Evolutionary conservation across 1,140 invertebrate species (phyloP), one percentile per base, ranked within the genome.

Genomic region (Hylaeus volcanicus): DNA sequence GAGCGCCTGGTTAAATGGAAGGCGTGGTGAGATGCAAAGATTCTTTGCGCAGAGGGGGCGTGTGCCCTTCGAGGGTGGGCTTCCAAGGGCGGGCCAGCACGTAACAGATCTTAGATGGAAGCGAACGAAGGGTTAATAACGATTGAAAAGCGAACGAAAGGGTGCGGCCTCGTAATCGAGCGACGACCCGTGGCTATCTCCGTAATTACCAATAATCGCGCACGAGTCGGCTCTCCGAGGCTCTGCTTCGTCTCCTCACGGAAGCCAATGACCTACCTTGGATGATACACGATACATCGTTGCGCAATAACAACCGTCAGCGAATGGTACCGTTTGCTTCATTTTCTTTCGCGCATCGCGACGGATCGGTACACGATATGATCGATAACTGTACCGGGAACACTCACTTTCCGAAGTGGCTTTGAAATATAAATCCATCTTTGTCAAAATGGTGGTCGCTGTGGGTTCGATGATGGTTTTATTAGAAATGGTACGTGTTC

Each of bases 21-120:
- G 78, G 78, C 78, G 78, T 80, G 78, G 78, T 74, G 45, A 74
- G 78, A 80, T 80, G 63, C 26, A 55, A 53, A 56, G 68, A 72
- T 75, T 79, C 77, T 68, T 68, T 80, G 63, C 72, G 26, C 70
- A 37, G 5, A 51, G 53, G 48, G 55, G 78, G 78, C 78, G 78
- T 75, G 78, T 65, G 78, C 63, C 55, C 45, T 75, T 43, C 64
- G 15, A 75, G 72, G 78, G 78, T 80, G 78, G 78, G 63, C 78
- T 15, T 12, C 48, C 51, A 43, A 43, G 55, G 39, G 5, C 15
- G n/a, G 37, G 55, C 43, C 37, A 51, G 14, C 56, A 60, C 39
- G 41, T n/a, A 65, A 45, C 51, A 48, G 65, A 51, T 66, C 69
- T 5, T 43, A 12, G 51, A 64, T 58, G 61, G 26, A 65, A n/a